Evolutionary conservation across 2,113 vertebrate species (phyloP), one percentile per base, ranked within the genome.

Genomic region (Todiramphus chloris): DNA sequence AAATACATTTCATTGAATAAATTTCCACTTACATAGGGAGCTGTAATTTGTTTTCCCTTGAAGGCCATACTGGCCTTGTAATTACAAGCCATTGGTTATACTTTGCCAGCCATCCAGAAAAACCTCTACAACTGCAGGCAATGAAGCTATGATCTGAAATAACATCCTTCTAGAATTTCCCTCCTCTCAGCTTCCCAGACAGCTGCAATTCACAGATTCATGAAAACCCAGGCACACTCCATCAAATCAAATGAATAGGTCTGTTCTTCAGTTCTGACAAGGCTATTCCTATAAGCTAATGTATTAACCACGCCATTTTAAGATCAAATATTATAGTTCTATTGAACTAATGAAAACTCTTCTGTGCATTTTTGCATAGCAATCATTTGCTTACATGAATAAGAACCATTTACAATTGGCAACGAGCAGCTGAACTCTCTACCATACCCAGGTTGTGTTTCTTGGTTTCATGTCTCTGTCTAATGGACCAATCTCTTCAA

Each of bases 401-500:
- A 37, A 79, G 30, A 86, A 82, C 41, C 31, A 58, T 48, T 58
- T 50, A 35, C 30, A 64, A 51, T 69, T 21, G 43, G 17, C 11
- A 74, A 51, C 20, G 9, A 89, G 31, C 86, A 85, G 30, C 16
- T 48, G 78, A 95, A 73, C 73, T 44, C n/a, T 51, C 48, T 74
- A 77, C 74, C 67, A 83, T 98, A 99, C 99, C 99, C 99, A 99
- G 93, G 98, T 98, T 3, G 98, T 98, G 51, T 98, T 98, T 93
- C 99, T 98, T 58, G 98, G 98, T 85, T 98, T 91, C 35, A 99
- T 97, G 55, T 98, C 83, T 53, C 75, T 95, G 95, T 98, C 97
- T 76, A 99, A 96, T 1, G 99, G 99, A 23, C 99, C 99, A 16
- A 99, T 99, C 96, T 99, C 99, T 85, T 98, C 98, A 97, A 99